Evolutionary conservation across 1,140 invertebrate genomes (phyloP).

Genomic region (Contarinia nasturtii): DNA sequence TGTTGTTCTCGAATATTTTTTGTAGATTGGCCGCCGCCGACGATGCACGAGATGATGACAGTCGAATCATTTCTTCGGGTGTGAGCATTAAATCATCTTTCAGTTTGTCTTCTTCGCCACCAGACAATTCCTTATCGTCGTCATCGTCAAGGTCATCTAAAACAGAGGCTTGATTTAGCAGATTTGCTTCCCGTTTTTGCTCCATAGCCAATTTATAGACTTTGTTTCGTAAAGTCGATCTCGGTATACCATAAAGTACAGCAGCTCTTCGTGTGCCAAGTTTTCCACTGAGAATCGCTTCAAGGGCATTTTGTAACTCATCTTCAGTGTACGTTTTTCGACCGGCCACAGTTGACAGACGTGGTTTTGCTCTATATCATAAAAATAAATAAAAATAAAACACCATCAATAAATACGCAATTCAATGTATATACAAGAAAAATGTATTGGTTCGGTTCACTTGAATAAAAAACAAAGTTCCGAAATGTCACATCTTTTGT

Average conservation of each 20-base stretch:
- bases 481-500: neutral
- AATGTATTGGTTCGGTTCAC: neutral
- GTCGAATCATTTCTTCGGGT: neutral
- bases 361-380: conserved; percentile 37
- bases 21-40: neutral
- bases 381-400: conserved; percentile 2
- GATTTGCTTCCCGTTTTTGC: conserved; percentile 35
- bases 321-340: conserved; percentile 75
- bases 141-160: conserved; percentile 17
- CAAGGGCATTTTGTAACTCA: conserved; percentile 70
- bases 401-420: no score
- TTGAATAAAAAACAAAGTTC: neutral
- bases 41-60: neutral
- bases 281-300: conserved; percentile 82
- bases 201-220: conserved; percentile 70
- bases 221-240: conserved; percentile 88
- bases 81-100: neutral
- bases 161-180: conserved; percentile 23
- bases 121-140: conserved; percentile 32
- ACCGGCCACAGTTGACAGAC: conserved; percentile 33
- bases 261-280: conserved; percentile 80
- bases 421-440: neutral
- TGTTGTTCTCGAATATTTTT: neutral
- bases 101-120: conserved; percentile 32
- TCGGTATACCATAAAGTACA: conserved; percentile 85